Conservation (phyloP, 2,888 invertebrate genomes). For the Platypus cylindrus region DNA sequence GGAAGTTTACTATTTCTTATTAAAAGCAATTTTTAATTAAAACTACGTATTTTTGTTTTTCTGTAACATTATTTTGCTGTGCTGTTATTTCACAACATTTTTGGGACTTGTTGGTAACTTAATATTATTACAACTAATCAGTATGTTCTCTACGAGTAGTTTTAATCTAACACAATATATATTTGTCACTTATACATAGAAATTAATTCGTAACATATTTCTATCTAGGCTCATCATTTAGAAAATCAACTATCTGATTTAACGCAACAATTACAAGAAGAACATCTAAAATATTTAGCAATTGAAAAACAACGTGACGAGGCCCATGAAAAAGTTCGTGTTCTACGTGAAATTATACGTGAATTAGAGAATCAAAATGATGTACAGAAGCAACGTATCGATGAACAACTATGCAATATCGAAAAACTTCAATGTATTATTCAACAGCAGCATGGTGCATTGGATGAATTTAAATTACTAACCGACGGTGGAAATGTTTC, state of each 20-base stretch:
- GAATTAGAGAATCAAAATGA: constrained; percentile 67
- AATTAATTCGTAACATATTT: too few relatives aligned
- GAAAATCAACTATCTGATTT: constrained; percentile 64
- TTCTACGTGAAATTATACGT: constrained; percentile 63
- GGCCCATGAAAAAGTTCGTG: constrained; percentile 60
- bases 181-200: too few relatives aligned
- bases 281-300: constrained; percentile 48
- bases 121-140: too few relatives aligned
- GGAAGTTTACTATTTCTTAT: too few relatives aligned
- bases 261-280: constrained; percentile 46
- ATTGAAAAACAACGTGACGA: constrained; percentile 60
- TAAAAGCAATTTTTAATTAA: too few relatives aligned
- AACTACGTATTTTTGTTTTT: too few relatives aligned
- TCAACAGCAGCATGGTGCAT: constrained; percentile 41
- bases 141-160: too few relatives aligned
- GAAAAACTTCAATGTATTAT: constrained; percentile 40
- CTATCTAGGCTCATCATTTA: constrained; percentile 62
- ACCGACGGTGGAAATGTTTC: constrained; percentile 37
- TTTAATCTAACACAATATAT: too few relatives aligned
- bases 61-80: too few relatives aligned
- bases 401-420: constrained; percentile 41
- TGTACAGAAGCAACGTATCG: constrained; percentile 45
- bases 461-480: constrained; percentile 28
- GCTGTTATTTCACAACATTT: too few relatives aligned
- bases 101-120: too few relatives aligned